Conservation (phyloP, 2,113 vertebrate species). For the Cyanoliseus patagonus region DNA sequence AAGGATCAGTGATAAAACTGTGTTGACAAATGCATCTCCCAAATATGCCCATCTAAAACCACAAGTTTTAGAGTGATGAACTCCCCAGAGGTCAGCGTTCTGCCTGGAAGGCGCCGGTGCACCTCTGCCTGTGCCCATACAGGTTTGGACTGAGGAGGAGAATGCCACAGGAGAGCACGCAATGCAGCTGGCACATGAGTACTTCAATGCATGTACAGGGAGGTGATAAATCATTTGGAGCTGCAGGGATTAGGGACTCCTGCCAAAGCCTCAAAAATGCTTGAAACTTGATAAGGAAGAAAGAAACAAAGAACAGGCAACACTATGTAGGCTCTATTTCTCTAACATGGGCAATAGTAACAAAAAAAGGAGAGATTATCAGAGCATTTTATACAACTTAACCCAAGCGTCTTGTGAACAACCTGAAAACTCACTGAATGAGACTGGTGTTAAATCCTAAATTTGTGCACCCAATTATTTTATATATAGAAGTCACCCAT, state of each 20-base stretch:
- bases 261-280: constrained; percentile 66
- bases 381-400: background rate
- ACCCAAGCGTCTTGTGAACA: background rate
- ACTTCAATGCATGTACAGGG: background rate
- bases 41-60: background rate
- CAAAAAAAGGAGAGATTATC: background rate
- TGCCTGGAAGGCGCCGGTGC: background rate
- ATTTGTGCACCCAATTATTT: background rate
- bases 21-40: background rate
- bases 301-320: constrained; percentile 41
- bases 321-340: background rate
- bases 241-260: constrained; percentile 38
- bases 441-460: background rate
- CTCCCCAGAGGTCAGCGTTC: background rate
- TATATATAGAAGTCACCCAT: background rate
- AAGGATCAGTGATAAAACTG: background rate
- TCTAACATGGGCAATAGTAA: background rate
- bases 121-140: background rate
- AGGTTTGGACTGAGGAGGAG: background rate
- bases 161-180: background rate
- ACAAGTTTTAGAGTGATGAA: background rate
- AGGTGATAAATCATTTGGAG: constrained; percentile 42
- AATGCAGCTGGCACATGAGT: background rate
- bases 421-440: background rate
- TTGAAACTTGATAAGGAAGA: constrained; percentile 56